A percentile compares a stretch with the other conserved stretches of the same genome.
These are phyloP conservation scores for Simalia tracyae DNA, from an alignment of 2,797 vertebrate genomes.

Conservation along the genomic window DNA sequence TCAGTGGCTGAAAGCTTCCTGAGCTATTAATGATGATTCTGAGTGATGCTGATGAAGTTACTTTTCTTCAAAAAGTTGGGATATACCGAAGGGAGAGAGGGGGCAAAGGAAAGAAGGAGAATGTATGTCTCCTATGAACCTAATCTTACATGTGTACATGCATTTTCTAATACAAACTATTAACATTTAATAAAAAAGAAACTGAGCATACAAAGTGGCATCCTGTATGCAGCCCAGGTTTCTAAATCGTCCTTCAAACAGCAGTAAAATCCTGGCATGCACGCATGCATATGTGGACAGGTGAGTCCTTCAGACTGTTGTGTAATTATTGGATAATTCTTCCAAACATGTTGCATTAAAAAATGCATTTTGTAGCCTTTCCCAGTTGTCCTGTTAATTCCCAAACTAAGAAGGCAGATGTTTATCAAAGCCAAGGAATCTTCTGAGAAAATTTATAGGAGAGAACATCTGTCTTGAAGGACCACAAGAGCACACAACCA, in stretches of 20 bases:
- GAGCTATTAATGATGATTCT: not conserved
- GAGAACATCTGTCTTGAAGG: not conserved
- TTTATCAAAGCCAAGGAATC: not conserved
- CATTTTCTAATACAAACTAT: too few relatives aligned
- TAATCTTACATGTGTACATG: too few relatives aligned
- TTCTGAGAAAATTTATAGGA: not conserved
- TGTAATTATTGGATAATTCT: not conserved
- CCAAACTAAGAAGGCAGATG: not conserved
- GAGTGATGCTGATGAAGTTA: not conserved
- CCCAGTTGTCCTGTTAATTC: not conserved
- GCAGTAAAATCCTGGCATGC: too few relatives aligned
- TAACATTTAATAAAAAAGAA: too few relatives aligned
- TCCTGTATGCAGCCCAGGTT: too few relatives aligned
- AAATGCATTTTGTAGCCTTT: not conserved
- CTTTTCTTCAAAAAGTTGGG: not conserved
- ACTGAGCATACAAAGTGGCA: too few relatives aligned
- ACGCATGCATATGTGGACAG: not conserved
- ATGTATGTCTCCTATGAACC: too few relatives aligned
- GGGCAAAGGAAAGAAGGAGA: not conserved
- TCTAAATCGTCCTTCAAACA: too few relatives aligned
- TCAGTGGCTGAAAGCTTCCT: not conserved
- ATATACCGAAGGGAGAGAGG: not conserved
- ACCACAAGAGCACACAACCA: too few relatives aligned
- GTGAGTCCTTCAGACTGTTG: not conserved
- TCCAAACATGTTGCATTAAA: not conserved